These are phyloP conservation scores for Vannuccia rotundouncinata DNA, from an alignment of 2,888 invertebrate genomes.

Conservation along the genomic window DNA sequence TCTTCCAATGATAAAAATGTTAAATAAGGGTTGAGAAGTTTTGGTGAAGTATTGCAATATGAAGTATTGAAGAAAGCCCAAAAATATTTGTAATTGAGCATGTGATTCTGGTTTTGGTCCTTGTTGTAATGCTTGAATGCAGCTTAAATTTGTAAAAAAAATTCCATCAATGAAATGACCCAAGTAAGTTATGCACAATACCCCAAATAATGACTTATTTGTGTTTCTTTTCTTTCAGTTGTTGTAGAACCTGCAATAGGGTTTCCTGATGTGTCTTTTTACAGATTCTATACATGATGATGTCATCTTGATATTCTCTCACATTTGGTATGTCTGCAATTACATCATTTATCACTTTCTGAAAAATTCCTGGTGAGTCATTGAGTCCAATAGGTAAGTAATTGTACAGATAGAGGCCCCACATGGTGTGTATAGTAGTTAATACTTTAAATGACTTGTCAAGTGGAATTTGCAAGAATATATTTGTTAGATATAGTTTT, in stretches of 20 bases:
- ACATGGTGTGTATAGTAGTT: background rate
- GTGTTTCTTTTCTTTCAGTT: background rate
- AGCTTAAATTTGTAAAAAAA: too few species aligned
- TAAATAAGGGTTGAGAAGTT: background rate
- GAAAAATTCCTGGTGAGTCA: background rate
- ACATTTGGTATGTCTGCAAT: background rate
- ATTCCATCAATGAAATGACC: background rate
- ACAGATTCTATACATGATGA: background rate
- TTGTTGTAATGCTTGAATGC: too few species aligned
- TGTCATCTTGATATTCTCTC: background rate
- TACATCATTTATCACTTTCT: background rate
- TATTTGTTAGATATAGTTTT: background rate
- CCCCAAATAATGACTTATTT: background rate
- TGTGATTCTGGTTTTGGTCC: too few species aligned
- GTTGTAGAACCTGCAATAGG: background rate
- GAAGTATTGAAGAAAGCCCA: too few species aligned
- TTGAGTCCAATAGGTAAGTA: background rate
- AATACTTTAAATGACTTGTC: background rate
- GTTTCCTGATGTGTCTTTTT: background rate
- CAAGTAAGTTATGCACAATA: background rate
- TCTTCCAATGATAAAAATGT: background rate
- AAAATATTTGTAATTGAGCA: too few species aligned
- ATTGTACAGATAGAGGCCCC: background rate
- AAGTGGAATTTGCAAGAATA: background rate
- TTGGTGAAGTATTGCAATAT: background rate